Base-by-base conservation (phyloP, 2,113 vertebrate genomes). In the Uria lomvia region DNA sequence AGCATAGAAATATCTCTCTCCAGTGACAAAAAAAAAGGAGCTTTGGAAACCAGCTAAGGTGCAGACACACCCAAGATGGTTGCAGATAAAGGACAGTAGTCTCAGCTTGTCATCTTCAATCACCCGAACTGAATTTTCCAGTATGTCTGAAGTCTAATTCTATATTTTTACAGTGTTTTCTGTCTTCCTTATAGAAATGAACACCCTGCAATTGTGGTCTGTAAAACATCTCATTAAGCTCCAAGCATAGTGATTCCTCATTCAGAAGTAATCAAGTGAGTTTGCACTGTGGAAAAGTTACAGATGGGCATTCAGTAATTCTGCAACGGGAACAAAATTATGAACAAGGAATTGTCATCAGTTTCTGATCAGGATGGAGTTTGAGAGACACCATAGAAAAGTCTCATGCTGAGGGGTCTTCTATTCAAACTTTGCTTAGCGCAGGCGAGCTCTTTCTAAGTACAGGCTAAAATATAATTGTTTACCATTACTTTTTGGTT, bases 241-340 rank as follows among this genome's bases (percentile, higher is more conserved):
- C 62, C 71, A 86, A 93, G 88, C 76, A 49, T 92, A 96, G 83
- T 81, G 78, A 79, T 73, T 96, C 77, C 83, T 91, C 93, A 94
- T 80, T 97, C 81, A 72, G 92, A 86, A 95, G 88, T 80, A 97
- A 96, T 97, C 95, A 92, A 63, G 43, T 88, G 92, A 87, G 49
- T 91, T 97, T 88, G 84, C 72, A 27, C 4, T 70, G n/a, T 65
- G 80, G 73, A 92, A 86, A 93, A 77, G 56, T 92, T 75, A 55
- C 63, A 88, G 66, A 92, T 60, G 58, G 86, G 65, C 40, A 71
- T 88, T 85, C 60, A 27, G 20, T 68, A 82, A 91, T 96, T 86
- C 66, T 63, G 2, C 84, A 81, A 20, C 3, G 8, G 20, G 42
- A 89, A 92, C 8, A 79, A 86, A 90, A 91, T 58, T 86, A 70